Base-by-base conservation (phyloP, 2,888 invertebrate species). In the Helobdella robusta region DNA sequence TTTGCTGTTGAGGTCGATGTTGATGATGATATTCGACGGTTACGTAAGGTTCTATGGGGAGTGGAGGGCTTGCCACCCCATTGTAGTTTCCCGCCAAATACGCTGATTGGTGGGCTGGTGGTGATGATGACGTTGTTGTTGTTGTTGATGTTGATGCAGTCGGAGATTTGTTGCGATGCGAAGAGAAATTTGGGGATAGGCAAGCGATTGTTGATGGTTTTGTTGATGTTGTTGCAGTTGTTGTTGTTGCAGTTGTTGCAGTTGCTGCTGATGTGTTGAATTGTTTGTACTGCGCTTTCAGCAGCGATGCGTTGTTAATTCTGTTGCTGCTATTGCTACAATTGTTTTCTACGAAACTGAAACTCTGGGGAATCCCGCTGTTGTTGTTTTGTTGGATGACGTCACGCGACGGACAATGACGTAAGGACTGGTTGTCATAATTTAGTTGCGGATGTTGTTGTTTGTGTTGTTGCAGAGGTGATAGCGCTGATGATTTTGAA, bases 361-460 rank as follows among this genome's bases (percentile, higher is more conserved):
- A 56, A 56, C 56, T 56, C 32, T 56, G 56, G 56, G 56, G 56
- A 56, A 56, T 56, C 56, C 56, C 11, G 56, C 28, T 18, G 30
- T 25, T n/a, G 44, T 11, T n/a, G 44, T 11, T n/a, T 40, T 11
- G 44, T n/a, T n/a, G 44, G 44, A 40, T 11, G 11, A 40, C 11
- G 44, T 40, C 56, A 30, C 32, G 56, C 30, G 25, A 30, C 20
- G 28, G n/a, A n/a, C 32, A n/a, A 28, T n/a, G 25, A n/a, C 28
- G 25, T 30, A n/a, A n/a, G 28, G 2, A 3, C 18, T 56, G 30
- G 25, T 30, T 30, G 56, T 56, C 56, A 30, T 25, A 56, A 30
- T 30, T 30, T 4, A 56, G 56, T 28, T 32, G 56, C 28, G 28
- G 56, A n/a, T 56, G 56, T 15, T 25, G 56, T 1, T 56, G 30